phyloP scores from a whole-genome alignment of 2,888 invertebrate genomes.

The Drosophila meridiana region DNA sequence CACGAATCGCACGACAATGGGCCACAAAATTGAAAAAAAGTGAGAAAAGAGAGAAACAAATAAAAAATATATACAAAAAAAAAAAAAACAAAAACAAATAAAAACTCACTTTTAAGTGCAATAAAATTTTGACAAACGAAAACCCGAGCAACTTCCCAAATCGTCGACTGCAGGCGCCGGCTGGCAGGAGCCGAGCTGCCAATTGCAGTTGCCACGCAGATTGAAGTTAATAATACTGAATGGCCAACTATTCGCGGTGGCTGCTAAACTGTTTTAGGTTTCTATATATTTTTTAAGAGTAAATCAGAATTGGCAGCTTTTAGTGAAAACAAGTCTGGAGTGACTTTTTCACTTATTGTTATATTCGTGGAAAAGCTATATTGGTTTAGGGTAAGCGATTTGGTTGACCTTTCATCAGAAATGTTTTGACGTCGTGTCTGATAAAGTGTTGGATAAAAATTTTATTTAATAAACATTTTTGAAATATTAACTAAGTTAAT shows the following conservation, averaged over 20 bases:
- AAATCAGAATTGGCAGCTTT: neutral
- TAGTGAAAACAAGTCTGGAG: neutral
- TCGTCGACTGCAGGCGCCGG: neutral
- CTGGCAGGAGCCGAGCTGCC: slow-evolving; percentile 15
- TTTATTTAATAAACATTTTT: too few species aligned
- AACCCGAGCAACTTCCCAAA: slow-evolving; percentile 37
- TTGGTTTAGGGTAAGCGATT: neutral
- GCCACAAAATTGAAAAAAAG: slow-evolving; percentile 17
- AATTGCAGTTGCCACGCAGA: slow-evolving; percentile 15
- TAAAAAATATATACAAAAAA: neutral
- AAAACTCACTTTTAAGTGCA: slow-evolving; percentile 50
- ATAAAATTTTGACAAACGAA: slow-evolving; percentile 65
- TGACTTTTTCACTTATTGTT: neutral
- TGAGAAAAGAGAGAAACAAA: slow-evolving; percentile 1
- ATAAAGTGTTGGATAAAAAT: neutral
- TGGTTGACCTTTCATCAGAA: neutral
- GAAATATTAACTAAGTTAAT: too few species aligned
- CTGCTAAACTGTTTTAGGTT: neutral
- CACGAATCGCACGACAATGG: slow-evolving; percentile 44
- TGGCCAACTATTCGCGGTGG: neutral
- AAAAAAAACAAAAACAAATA: slow-evolving; percentile 8
- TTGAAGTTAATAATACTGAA: slow-evolving; percentile 20
- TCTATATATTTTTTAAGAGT: neutral
- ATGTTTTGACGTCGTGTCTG: neutral
- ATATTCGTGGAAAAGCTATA: too few species aligned